Conservation (phyloP, 1,140 invertebrate species). For the Triops longicaudatus region DNA sequence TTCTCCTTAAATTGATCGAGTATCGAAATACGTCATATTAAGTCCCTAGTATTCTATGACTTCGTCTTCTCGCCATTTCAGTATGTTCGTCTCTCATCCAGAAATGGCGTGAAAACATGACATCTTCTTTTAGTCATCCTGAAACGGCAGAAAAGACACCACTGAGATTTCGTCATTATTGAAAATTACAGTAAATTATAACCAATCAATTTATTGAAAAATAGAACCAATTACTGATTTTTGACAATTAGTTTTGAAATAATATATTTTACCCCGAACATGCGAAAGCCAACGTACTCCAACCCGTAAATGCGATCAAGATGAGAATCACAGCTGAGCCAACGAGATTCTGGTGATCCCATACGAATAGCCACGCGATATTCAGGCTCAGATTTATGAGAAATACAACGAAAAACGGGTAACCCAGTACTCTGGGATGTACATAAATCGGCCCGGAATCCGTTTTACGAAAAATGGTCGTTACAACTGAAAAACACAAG, state of each 20-base stretch:
- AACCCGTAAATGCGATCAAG: slow-evolving; percentile 23
- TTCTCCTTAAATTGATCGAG: too few relatives aligned
- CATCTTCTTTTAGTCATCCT: too few relatives aligned
- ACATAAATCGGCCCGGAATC: slow-evolving; percentile 11
- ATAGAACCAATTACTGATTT: not conserved
- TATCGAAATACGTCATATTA: too few relatives aligned
- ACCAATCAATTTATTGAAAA: too few relatives aligned
- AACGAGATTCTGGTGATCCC: slow-evolving; percentile 20
- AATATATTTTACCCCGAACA: slow-evolving; percentile 16
- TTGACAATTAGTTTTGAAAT: not conserved
- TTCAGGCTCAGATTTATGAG: slow-evolving; percentile 19
- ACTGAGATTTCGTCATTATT: too few relatives aligned
- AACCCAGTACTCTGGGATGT: slow-evolving; percentile 8
- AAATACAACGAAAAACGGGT: slow-evolving; percentile 18
- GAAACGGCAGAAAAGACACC: too few relatives aligned
- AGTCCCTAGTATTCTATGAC: not conserved
- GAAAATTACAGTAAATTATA: too few relatives aligned
- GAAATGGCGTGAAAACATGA: not conserved
- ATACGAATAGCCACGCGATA: slow-evolving; percentile 22
- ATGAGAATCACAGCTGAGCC: slow-evolving; percentile 21
- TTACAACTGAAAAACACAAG: not conserved
- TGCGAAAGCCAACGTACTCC: slow-evolving; percentile 20
- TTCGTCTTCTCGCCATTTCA: not conserved
- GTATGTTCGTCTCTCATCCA: not conserved
- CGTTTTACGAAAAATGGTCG: slow-evolving; percentile 18